Base-by-base conservation (phyloP, 2,797 vertebrate species). In the Scomberomorus guttatus region DNA sequence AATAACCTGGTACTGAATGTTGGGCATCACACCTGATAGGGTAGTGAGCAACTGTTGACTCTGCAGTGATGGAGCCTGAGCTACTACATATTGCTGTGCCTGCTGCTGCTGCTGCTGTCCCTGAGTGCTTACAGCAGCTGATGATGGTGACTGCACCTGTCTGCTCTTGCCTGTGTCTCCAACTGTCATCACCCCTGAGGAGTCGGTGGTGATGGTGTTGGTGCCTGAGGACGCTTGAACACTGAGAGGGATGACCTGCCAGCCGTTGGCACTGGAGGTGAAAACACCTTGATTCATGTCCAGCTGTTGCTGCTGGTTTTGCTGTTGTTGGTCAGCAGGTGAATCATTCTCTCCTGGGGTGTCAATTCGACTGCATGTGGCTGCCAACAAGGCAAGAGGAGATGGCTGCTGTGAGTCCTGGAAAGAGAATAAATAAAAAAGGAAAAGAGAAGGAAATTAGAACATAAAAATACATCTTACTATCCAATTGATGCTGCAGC, bases 1-100 rank as follows among this genome's bases (percentile, higher is more conserved):
- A 81, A 99, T 98, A 63, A 99, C 97, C 93, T 99, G 98, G 91
- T 99, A 99, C 91, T 99, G 98, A 90, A 99, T 97, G 74, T 98
- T 99, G 3, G 98, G 97, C 94, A 99, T 92, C 34, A 98, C 83
- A 0, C 98, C 95, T 0, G 97, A 96, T 82, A 99, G 92, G 29
- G 97, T 94, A 14, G 97, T 96, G 29, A 99, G 95, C 70, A 99
- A 94, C 90, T 98, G 98, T 89, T 98, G 97, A 86, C 97, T 97
- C 86, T 97, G 97, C 71, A 97, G 60, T 9, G 92, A 94, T n/a
- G 97, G 96, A 1, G 97, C 88, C 25, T 97, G 93, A 10, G 97
- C 93, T 27, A 99, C 96, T 55, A 99, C 96, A 15, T 95, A 98
- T 50, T 97, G 93, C 71, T 90, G 93, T n/a, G 83, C 88, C 70